Percentiles rank a stretch among this genome's conserved stretches.
Evolutionary conservation across 2,888 invertebrate genomes (phyloP).

Genomic region (Agrochola litura): DNA sequence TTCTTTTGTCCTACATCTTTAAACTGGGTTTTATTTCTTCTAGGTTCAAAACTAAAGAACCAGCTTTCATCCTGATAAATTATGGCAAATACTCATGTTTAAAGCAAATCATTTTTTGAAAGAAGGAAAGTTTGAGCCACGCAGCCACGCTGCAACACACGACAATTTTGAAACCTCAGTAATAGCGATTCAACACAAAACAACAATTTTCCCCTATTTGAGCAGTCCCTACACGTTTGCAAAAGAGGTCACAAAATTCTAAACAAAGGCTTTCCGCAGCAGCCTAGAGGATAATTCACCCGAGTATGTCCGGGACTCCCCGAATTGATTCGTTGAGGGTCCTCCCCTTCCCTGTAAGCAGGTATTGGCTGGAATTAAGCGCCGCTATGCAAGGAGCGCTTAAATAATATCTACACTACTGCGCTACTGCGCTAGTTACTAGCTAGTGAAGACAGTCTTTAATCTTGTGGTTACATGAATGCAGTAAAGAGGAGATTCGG

Average conservation of each 20-base stretch:
- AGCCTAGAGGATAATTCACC: slow-evolving; percentile 63
- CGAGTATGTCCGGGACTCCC: slow-evolving; percentile 57
- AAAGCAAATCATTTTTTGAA: background rate
- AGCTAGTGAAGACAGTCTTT: slow-evolving; percentile 26
- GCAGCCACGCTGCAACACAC: too few relatives aligned
- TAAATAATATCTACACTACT: slow-evolving; percentile 54
- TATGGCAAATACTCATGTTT: background rate
- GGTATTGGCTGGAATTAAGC: slow-evolving; percentile 67
- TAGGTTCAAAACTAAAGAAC: background rate
- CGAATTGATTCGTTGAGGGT: slow-evolving; percentile 64
- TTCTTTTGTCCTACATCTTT: background rate
- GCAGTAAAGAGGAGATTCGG: background rate
- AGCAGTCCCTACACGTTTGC: background rate
- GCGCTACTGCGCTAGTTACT: slow-evolving; percentile 15
- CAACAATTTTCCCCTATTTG: slow-evolving; percentile 15
- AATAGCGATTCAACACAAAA: slow-evolving; percentile 5
- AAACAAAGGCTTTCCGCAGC: slow-evolving; percentile 58
- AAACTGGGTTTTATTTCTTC: background rate
- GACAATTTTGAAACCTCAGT: slow-evolving; percentile 1
- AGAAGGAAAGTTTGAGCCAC: too few relatives aligned
- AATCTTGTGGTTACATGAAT: slow-evolving; percentile 22
- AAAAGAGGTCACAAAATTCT: slow-evolving; percentile 52
- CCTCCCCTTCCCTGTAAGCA: slow-evolving; percentile 69
- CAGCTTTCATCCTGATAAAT: background rate
- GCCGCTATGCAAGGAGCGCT: slow-evolving; percentile 50